phyloP scores from a whole-genome alignment of 1,140 invertebrate species.

The Lysiphlebus fabarum region DNA sequence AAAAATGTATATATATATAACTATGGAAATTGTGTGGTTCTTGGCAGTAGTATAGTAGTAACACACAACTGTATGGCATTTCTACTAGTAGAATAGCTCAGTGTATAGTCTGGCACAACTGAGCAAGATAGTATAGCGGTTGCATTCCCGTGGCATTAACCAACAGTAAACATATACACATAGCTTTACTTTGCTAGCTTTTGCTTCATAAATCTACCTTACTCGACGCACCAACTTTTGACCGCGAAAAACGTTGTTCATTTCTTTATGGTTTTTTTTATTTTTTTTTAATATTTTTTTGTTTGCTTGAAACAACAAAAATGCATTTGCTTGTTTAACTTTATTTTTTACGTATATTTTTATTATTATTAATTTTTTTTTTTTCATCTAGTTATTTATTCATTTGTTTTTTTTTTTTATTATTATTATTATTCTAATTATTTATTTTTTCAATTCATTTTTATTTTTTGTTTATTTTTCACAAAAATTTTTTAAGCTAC shows the following conservation, averaged over 20 bases:
- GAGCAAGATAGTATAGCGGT: slow-evolving; percentile 19
- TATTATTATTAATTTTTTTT: too few species aligned
- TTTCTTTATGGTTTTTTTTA: slow-evolving; percentile 32
- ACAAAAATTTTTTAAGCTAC: too few species aligned
- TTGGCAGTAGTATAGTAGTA: slow-evolving; percentile 12
- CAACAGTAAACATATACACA: slow-evolving; percentile 13
- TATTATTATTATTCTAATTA: too few species aligned
- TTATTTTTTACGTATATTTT: too few species aligned
- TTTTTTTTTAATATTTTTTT: too few species aligned
- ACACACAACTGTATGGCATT: slow-evolving; percentile 9
- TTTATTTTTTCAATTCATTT: too few species aligned
- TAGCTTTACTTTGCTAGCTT: neutral
- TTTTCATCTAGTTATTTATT: too few species aligned
- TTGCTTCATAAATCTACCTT: slow-evolving; percentile 38
- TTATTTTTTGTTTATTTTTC: too few species aligned
- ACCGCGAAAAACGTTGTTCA: slow-evolving; percentile 35
- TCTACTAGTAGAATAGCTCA: slow-evolving; percentile 9
- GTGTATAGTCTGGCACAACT: slow-evolving; percentile 8
- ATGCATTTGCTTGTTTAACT: too few species aligned
- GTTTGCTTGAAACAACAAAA: too few species aligned
- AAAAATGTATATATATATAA: slow-evolving; percentile 21
- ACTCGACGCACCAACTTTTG: slow-evolving; percentile 19
- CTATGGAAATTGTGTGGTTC: slow-evolving; percentile 6
- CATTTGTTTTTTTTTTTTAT: too few species aligned
- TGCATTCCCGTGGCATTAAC: slow-evolving; percentile 13